These are phyloP conservation scores for Rhyzopertha dominica DNA, from an alignment of 1,140 invertebrate genomes.

Conservation along the genomic window DNA sequence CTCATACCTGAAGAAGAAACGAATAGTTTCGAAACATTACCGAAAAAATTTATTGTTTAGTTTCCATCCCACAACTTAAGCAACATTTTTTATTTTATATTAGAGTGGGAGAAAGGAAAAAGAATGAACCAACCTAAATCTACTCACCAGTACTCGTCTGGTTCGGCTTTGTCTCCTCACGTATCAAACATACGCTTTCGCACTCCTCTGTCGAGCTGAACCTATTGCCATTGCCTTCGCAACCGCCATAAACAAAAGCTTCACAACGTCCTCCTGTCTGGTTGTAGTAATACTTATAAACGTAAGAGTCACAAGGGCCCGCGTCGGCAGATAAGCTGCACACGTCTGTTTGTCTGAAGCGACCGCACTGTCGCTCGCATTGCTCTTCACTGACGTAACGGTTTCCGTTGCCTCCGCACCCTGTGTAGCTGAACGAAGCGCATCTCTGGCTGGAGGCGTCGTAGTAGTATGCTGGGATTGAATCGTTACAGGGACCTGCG, in stretches of 20 bases:
- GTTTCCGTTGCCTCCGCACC: conserved; percentile 81
- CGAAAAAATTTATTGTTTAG: no score
- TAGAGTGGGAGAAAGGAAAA: no score
- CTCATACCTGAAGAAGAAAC: no score
- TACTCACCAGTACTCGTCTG: conserved; percentile 27
- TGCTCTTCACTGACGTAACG: conserved; percentile 72
- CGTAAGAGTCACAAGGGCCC: conserved; percentile 62
- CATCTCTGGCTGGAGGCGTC: conserved; percentile 57
- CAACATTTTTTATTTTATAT: no score
- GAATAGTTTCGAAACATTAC: no score
- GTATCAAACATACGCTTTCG: conserved; percentile 57
- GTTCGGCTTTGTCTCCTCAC: conserved; percentile 31
- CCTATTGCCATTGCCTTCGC: conserved; percentile 79
- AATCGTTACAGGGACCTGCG: conserved; percentile 64
- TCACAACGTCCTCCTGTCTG: conserved; percentile 51
- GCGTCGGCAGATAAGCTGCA: conserved; percentile 57
- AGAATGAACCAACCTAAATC: no score
- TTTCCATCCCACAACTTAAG: no score
- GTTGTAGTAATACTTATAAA: conserved; percentile 68
- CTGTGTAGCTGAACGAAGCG: conserved; percentile 69
- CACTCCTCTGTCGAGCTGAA: conserved; percentile 69
- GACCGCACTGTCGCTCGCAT: conserved; percentile 74
- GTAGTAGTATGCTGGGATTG: conserved; percentile 69
- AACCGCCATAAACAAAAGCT: conserved; percentile 78
- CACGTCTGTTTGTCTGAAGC: conserved; percentile 59